Percentiles rank a stretch among this genome's conserved stretches.
Evolutionary conservation across 2,113 vertebrate species (phyloP).

Genomic region (Mugil cephalus): DNA sequence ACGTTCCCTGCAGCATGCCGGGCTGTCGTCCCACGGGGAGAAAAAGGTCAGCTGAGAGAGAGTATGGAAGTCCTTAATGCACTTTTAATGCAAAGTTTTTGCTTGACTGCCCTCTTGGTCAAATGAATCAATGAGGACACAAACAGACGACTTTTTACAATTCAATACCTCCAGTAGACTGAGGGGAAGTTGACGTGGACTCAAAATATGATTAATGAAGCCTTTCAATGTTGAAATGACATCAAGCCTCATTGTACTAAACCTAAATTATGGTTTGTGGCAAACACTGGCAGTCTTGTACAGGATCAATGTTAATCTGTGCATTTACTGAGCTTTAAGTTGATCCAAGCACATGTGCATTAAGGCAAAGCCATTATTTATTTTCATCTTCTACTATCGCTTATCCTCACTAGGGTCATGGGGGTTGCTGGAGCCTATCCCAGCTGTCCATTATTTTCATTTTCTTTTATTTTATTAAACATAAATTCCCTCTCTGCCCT

Average conservation of each 20-base stretch:
- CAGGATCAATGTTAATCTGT: background rate
- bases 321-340: background rate
- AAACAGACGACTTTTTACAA: background rate
- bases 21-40: constrained; percentile 12
- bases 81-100: constrained; percentile 16
- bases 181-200: background rate
- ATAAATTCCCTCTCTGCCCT: too few relatives aligned
- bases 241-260: background rate
- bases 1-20: constrained; percentile 50
- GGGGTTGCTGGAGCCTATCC: too few relatives aligned
- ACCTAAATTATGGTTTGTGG: constrained; percentile 18
- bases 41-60: constrained; percentile 33
- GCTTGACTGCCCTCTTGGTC: constrained; percentile 3
- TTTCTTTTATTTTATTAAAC: too few relatives aligned
- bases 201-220: background rate
- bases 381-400: too few relatives aligned
- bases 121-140: constrained; percentile 8
- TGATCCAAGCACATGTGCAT: constrained; percentile 9
- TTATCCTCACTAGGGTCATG: too few relatives aligned
- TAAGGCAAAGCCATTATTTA: background rate
- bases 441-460: too few relatives aligned
- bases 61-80: constrained; percentile 8
- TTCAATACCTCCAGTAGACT: background rate
- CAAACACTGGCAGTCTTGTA: background rate
- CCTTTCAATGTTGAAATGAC: constrained; percentile 6